Conservation (phyloP, 2,888 invertebrate genomes). For the Xylota segnis region DNA sequence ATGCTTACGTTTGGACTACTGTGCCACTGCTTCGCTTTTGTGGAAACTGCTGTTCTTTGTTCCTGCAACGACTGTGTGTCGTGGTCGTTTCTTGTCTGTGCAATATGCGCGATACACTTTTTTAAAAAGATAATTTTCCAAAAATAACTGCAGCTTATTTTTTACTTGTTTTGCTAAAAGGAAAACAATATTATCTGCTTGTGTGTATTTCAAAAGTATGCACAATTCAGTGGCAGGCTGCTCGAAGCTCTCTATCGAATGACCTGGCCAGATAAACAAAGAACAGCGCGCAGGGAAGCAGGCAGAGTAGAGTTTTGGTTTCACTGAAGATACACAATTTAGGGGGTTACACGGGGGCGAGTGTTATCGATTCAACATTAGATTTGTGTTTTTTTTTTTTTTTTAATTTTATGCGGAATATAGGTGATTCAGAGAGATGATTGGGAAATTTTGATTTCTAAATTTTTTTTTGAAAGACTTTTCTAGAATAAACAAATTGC, state of each 20-base stretch:
- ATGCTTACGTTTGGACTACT: slow-evolving; percentile 6
- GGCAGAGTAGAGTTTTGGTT: slow-evolving; percentile 1
- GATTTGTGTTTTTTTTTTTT: too few relatives aligned
- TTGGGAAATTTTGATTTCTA: slow-evolving; percentile 25
- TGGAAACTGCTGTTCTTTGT: slow-evolving; percentile 40
- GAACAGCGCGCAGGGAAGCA: neutral
- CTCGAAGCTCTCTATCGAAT: neutral
- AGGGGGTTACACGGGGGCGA: neutral
- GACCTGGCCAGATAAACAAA: slow-evolving; percentile 37
- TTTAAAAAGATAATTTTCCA: slow-evolving; percentile 32
- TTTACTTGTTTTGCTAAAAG: too few relatives aligned
- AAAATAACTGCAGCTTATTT: slow-evolving; percentile 51
- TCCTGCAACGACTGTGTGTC: slow-evolving; percentile 44
- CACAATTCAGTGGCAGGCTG: neutral
- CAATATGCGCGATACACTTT: slow-evolving; percentile 44
- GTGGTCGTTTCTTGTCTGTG: slow-evolving; percentile 25
- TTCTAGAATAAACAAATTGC: slow-evolving; percentile 53
- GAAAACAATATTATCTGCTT: neutral
- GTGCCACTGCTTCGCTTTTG: slow-evolving; percentile 15
- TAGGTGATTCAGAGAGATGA: neutral
- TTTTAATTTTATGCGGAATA: neutral
- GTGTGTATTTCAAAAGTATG: slow-evolving; percentile 30
- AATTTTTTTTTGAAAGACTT: slow-evolving; percentile 18
- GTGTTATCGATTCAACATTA: slow-evolving; percentile 12
- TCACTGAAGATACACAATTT: slow-evolving; percentile 4